Evolutionary conservation across 2,888 invertebrate species (phyloP), one percentile per base, ranked within the genome.

Genomic region (Liodrosophila aerea): DNA sequence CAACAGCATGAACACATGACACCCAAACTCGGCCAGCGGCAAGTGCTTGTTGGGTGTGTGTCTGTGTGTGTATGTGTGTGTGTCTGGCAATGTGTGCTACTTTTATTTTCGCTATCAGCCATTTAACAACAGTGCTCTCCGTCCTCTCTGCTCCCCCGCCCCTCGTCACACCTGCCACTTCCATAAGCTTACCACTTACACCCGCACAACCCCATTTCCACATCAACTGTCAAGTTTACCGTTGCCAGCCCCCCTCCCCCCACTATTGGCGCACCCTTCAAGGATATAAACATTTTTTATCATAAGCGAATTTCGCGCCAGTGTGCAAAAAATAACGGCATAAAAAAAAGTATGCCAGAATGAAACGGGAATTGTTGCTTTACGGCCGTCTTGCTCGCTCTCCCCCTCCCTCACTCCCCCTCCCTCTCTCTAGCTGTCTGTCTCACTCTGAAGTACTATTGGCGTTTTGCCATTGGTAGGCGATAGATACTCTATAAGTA

Each of bases 281-380:
- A 83, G 78, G 77, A 87, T 87, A 86, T 86, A 87, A 87, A 86
- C 75, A 84, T 83, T 86, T 84, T 85, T 85, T 85, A 85, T 80
- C 77, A 77, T 82, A 85, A 85, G 73, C 77, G 73, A 73, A 77
- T 82, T 85, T 84, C 61, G 56, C 60, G 56, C 52, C 59, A 70
- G 60, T 50, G 39, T 60, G 71, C 71, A 54, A 64, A 64, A 71
- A 63, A 51, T 30, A 51, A 51, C 13, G 54, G 22, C 13, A 60
- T 46, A 37, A 16, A 47, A 47, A 27, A 33, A 51, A 34, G 51
- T 68, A 47, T 63, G 69, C 50, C 69, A 63, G 43, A 49, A 51
- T 40, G 16, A 54, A 39, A 58, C 22, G 39, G 43, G 57, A 52
- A 52, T 61, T 61, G 62, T 47, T 31, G 73, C 67, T 54, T 66